Evolutionary conservation across 2,113 vertebrate genomes (phyloP), one percentile per base, ranked within the genome.

Genomic region (Cairina moschata): DNA sequence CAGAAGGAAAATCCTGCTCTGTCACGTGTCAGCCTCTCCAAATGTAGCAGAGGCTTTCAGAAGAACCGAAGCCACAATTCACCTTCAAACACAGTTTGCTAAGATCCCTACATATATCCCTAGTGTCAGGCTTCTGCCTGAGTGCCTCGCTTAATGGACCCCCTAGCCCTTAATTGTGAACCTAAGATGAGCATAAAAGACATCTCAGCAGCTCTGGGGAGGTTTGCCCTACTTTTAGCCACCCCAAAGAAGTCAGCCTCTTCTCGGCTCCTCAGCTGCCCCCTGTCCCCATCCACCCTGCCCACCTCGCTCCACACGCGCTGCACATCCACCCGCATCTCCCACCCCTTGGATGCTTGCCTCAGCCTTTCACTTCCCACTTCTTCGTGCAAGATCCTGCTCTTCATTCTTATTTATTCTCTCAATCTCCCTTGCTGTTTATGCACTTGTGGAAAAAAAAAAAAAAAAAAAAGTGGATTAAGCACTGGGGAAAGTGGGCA

Each of bases 321-420:
- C 32, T 75, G 6, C 34, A 32, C 13, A 36, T 3, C 34, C 17
- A n/a, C 0, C 0, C 13, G 9, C 12, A 13, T 46, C 75, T 88
- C 29, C 36, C 21, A 46, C 18, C 29, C 83, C 67, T 26, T 42
- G 15, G 23, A 36, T 85, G 17, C 2, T 77, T 80, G 50, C n/a
- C 29, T 62, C 38, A 44, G 50, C 38, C 55, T 88, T 69, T 93
- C 36, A 44, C 42, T 86, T 87, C 40, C 75, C 82, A 67, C 40
- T 23, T 80, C 28, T 76, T 82, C 58, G 32, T 72, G 58, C 54
- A 83, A 36, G 32, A 93, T 66, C 21, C 9, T 56, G 6, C 23
- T 83, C 31, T 12, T 91, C 28, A 48, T 44, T 73, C 28, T 77
- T 91, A 42, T 63, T 80, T 68, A 68, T 86, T 82, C 73, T 86